Evolutionary conservation across 2,888 invertebrate species (phyloP).

Genomic region (Orthosia incerta): DNA sequence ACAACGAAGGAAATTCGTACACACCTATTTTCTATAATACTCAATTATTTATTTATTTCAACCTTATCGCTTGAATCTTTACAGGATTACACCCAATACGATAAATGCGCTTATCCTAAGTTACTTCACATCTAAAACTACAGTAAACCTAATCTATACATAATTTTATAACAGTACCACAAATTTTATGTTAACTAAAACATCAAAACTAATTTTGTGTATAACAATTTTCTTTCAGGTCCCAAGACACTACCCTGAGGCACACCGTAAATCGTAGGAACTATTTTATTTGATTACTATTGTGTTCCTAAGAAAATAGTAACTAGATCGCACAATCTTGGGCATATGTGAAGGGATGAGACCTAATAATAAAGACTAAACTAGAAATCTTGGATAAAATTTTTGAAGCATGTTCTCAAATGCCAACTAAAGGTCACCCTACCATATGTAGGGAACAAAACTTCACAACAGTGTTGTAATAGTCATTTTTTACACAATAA

Average conservation of each 20-base stretch:
- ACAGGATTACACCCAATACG: too few relatives aligned
- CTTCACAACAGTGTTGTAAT: conserved; percentile 11
- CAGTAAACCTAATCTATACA: too few relatives aligned
- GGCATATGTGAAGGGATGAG: background rate
- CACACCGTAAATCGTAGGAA: background rate
- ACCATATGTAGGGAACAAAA: background rate
- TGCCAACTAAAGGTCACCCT: conserved; percentile 9
- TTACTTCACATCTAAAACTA: too few relatives aligned
- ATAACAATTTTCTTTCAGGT: background rate
- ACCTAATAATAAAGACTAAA: conserved; percentile 7
- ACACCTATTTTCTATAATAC: background rate
- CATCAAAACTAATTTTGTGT: too few relatives aligned
- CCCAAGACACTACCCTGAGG: conserved; percentile 25
- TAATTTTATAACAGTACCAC: too few relatives aligned
- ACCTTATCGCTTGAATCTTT: too few relatives aligned
- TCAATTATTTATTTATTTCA: too few relatives aligned
- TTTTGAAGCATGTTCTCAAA: conserved; percentile 11
- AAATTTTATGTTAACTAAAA: too few relatives aligned
- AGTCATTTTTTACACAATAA: conserved; percentile 43
- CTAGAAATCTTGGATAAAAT: background rate
- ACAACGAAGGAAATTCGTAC: background rate
- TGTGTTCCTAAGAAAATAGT: background rate
- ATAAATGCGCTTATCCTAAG: too few relatives aligned
- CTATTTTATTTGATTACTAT: conserved; percentile 1
- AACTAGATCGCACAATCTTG: background rate